Evolutionary conservation across 92 coral and sea anemone genomes (phyloP).

Genomic region (Blastomussa wellsi): DNA sequence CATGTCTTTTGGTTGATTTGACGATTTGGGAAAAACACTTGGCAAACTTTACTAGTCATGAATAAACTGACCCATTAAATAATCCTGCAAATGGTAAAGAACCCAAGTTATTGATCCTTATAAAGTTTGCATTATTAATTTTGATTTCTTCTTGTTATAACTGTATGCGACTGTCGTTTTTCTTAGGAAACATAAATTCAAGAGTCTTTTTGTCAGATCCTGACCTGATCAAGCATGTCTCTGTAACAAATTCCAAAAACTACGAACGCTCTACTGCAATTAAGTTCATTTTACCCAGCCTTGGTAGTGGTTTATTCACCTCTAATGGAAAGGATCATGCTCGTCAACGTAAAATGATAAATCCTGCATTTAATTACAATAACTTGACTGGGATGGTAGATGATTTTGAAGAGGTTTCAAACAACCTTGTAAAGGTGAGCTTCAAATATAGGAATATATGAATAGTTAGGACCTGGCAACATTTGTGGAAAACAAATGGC

Average conservation of each 20-base stretch:
- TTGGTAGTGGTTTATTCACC: conserved; percentile 65
- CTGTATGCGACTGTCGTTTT: too few species aligned
- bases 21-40: too few species aligned
- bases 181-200: conserved; percentile 27
- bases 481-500: too few species aligned
- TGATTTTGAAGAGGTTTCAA: conserved; percentile 52
- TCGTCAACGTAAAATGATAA: conserved; percentile 72
- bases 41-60: too few species aligned
- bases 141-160: not conserved
- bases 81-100: too few species aligned
- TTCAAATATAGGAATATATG: too few species aligned
- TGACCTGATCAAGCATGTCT: conserved; percentile 71
- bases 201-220: conserved; percentile 66
- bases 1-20: too few species aligned
- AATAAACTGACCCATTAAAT: too few species aligned
- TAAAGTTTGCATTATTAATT: not conserved
- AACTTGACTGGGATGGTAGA: conserved; percentile 68
- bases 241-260: conserved; percentile 63
- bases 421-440: conserved; percentile 63
- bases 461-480: too few species aligned
- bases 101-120: too few species aligned
- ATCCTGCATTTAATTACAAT: conserved; percentile 72
- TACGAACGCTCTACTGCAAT: conserved; percentile 45
- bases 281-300: conserved; percentile 25
- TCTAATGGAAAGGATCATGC: conserved; percentile 79